Evolutionary conservation across 2,888 invertebrate genomes (phyloP).

Genomic region (Lasioglossum pauxillum): DNA sequence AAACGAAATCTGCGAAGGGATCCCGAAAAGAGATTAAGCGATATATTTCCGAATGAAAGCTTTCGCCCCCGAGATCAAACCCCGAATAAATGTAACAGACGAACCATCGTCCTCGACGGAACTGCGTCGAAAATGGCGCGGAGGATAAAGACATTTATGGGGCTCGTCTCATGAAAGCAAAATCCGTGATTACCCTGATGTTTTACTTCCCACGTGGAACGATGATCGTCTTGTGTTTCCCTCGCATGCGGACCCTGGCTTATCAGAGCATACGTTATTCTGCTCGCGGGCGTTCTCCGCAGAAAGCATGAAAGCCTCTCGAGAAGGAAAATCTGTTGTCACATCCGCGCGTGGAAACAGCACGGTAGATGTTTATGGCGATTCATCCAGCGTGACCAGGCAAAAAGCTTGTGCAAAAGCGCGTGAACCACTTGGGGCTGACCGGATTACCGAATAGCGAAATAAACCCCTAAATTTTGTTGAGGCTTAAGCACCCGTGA

Average conservation of each 20-base stretch:
- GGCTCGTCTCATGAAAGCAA: not conserved
- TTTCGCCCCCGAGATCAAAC: not conserved
- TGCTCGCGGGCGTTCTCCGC: too few relatives aligned
- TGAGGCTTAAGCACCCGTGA: not conserved
- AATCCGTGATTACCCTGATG: not conserved
- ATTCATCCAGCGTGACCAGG: not conserved
- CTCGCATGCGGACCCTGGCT: not conserved
- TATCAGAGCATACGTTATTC: not conserved
- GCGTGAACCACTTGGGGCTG: not conserved
- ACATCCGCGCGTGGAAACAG: not conserved
- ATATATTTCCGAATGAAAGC: not conserved
- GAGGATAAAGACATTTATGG: not conserved
- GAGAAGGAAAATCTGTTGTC: slow-evolving; percentile 5
- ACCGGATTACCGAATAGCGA: not conserved
- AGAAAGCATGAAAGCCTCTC: not conserved
- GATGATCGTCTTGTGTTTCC: not conserved
- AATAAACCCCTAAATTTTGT: not conserved
- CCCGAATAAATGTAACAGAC: not conserved
- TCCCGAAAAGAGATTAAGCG: not conserved
- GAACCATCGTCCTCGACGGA: not conserved
- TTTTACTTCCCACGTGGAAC: not conserved
- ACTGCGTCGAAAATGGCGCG: not conserved
- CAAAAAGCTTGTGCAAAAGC: not conserved
- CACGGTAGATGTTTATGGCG: not conserved
- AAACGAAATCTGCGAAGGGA: not conserved